A percentile compares a stretch with the other conserved stretches of the same genome.
These are phyloP conservation scores for Oxytorus armatus DNA, from an alignment of 2,888 invertebrate species.

Conservation along the genomic window DNA sequence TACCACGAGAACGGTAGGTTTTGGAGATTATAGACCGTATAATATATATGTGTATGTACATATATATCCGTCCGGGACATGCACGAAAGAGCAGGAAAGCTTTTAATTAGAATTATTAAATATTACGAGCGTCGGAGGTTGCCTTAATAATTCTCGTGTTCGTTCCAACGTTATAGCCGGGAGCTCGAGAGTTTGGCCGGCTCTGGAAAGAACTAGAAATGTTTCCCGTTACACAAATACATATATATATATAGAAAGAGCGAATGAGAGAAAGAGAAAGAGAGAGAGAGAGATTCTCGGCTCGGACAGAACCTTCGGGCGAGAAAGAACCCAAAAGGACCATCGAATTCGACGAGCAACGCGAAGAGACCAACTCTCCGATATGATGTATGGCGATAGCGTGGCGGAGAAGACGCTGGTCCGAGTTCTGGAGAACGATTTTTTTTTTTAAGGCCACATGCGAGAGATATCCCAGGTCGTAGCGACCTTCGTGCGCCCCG, in stretches of 20 bases:
- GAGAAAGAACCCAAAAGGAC: constrained; percentile 59
- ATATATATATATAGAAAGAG: neutral
- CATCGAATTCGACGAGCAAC: constrained; percentile 64
- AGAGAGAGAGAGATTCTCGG: constrained; percentile 8
- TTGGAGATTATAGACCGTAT: constrained; percentile 48
- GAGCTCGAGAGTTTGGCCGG: constrained; percentile 46
- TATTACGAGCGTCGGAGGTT: constrained; percentile 55
- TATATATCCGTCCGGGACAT: constrained; percentile 24
- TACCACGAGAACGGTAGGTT: constrained; percentile 46
- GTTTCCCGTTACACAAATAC: constrained; percentile 38
- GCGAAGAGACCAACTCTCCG: constrained; percentile 46
- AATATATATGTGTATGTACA: neutral
- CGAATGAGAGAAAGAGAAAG: neutral
- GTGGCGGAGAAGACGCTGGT: constrained; percentile 47
- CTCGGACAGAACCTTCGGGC: constrained; percentile 43
- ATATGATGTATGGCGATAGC: constrained; percentile 65
- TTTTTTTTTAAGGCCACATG: constrained; percentile 59
- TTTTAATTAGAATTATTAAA: constrained; percentile 68
- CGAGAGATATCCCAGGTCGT: constrained; percentile 61
- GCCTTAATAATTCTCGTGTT: constrained; percentile 62
- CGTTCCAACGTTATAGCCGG: constrained; percentile 45
- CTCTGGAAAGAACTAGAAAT: constrained; percentile 56
- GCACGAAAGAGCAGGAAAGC: constrained; percentile 60
- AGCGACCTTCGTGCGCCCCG: constrained; percentile 64
- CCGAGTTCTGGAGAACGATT: constrained; percentile 59